These are phyloP conservation scores for Stenoptilia bipunctidactyla DNA, from an alignment of 2,888 invertebrate species.

Conservation along the genomic window DNA sequence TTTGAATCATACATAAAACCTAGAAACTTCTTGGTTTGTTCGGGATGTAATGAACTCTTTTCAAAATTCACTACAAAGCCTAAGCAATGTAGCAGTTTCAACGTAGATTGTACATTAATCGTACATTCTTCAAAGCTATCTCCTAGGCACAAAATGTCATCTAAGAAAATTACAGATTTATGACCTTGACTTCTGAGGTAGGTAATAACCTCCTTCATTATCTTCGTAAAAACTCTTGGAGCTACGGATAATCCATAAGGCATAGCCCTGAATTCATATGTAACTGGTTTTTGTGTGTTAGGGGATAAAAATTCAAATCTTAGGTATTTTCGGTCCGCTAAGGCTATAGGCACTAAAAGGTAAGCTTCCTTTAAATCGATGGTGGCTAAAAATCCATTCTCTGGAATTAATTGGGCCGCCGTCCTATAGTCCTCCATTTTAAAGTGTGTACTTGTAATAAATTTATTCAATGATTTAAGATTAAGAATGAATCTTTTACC, in stretches of 20 bases:
- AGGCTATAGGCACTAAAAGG: too few relatives aligned
- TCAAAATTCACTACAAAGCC: conserved; percentile 15
- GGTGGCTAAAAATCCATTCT: too few relatives aligned
- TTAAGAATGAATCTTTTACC: too few relatives aligned
- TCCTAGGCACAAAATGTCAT: conserved; percentile 10
- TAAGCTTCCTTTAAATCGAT: too few relatives aligned
- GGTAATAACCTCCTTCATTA: conserved; percentile 8
- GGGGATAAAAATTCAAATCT: neutral
- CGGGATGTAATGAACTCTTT: conserved; percentile 9
- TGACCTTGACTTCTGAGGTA: conserved; percentile 3
- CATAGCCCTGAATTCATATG: conserved; percentile 5
- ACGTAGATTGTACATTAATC: conserved; percentile 8
- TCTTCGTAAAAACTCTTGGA: conserved; percentile 5
- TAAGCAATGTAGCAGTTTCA: conserved; percentile 7
- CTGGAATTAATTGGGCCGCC: too few relatives aligned
- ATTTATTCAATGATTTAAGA: too few relatives aligned
- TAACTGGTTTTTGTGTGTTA: neutral
- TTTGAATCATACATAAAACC: conserved; percentile 11
- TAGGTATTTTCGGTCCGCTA: neutral
- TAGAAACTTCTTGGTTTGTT: conserved; percentile 8
- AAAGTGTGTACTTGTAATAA: too few relatives aligned
- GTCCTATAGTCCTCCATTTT: too few relatives aligned
- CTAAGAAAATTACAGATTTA: conserved; percentile 8
- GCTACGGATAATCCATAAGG: conserved; percentile 5
- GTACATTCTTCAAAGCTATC: conserved; percentile 7